A percentile compares a stretch with the other conserved stretches of the same genome.
phyloP scores from a whole-genome alignment of 2,797 vertebrate species.

The Cynopterus sphinx region DNA sequence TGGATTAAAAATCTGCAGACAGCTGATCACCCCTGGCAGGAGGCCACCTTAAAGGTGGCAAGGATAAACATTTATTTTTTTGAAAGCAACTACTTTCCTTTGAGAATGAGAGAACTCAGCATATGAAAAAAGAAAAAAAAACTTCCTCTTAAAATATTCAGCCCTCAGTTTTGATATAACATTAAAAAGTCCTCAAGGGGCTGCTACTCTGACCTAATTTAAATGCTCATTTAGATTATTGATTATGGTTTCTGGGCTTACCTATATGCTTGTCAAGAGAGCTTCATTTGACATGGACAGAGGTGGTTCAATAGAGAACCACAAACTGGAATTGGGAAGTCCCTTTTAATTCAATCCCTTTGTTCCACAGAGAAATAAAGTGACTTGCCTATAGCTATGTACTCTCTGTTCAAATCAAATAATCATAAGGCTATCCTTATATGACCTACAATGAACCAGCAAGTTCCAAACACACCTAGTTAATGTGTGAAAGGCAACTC shows the following conservation, averaged over 20 bases:
- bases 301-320: neutral
- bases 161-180: neutral
- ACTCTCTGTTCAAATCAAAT: neutral
- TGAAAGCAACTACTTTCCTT: neutral
- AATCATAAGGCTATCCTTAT: neutral
- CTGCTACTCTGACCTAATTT: neutral
- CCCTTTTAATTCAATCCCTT: neutral
- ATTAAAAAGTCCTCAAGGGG: neutral
- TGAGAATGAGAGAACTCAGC: neutral
- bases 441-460: neutral
- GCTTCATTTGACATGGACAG: neutral
- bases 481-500: neutral
- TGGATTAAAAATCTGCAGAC: neutral
- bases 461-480: neutral
- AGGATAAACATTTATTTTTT: neutral
- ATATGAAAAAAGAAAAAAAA: neutral
- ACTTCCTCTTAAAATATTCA: neutral
- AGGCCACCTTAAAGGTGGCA: neutral
- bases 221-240: neutral
- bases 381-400: neutral
- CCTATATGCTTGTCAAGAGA: neutral
- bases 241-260: neutral
- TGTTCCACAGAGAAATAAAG: neutral
- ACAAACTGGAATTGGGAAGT: neutral
- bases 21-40: neutral